A percentile compares a stretch with the other conserved stretches of the same genome.
phyloP scores from a whole-genome alignment of 2,888 invertebrate genomes.

The Sphaerophoria taeniata region DNA sequence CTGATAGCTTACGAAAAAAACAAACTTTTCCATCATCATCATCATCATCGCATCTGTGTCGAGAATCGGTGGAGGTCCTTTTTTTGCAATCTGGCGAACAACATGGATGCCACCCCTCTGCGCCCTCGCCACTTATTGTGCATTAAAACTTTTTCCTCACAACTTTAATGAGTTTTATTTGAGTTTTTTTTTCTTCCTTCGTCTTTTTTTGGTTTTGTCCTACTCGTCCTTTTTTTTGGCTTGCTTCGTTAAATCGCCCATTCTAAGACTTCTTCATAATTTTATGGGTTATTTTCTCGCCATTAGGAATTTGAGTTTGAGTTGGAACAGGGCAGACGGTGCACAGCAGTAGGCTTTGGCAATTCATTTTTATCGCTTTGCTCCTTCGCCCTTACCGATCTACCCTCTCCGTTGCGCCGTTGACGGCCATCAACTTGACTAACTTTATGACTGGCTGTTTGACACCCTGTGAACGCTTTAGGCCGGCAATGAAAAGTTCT shows the following conservation, averaged over 20 bases:
- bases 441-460: constrained; percentile 60
- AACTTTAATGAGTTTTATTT: constrained; percentile 70
- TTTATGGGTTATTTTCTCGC: constrained; percentile 72
- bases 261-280: constrained; percentile 56
- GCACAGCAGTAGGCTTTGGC: constrained; percentile 16
- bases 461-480: constrained; percentile 57
- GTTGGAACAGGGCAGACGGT: constrained; percentile 2
- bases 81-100: not conserved
- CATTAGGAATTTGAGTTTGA: constrained; percentile 60
- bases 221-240: constrained; percentile 3
- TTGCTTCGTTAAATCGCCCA: constrained; percentile 28
- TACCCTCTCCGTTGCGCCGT: not conserved
- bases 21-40: constrained; percentile 25
- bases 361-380: constrained; percentile 65
- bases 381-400: not conserved
- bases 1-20: not conserved
- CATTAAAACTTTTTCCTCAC: constrained; percentile 55
- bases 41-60: constrained; percentile 30
- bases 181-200: constrained; percentile 10
- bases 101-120: not conserved
- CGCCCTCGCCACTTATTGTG: constrained; percentile 5
- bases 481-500: constrained; percentile 59
- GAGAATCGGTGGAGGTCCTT: constrained; percentile 10
- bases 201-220: constrained; percentile 3
- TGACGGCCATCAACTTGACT: constrained; percentile 40